Evolutionary conservation across 2,113 vertebrate genomes (phyloP).

Genomic region (Caloenas nicobarica): DNA sequence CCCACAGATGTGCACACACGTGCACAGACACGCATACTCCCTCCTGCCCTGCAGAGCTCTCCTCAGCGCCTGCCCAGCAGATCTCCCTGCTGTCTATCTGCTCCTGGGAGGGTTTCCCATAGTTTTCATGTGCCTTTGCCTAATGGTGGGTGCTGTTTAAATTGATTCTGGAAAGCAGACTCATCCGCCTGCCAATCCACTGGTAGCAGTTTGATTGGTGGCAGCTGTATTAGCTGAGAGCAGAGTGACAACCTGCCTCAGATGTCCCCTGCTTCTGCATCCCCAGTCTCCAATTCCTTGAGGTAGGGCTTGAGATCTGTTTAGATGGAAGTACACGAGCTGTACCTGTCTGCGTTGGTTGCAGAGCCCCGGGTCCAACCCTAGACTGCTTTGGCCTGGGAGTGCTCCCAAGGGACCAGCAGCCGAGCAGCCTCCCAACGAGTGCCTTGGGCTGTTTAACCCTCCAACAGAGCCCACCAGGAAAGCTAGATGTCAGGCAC

Average conservation of each 20-base stretch:
- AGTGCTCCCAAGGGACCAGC: not conserved
- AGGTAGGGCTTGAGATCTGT: not conserved
- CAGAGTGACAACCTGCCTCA: not conserved
- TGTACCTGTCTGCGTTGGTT: not conserved
- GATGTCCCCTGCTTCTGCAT: not conserved
- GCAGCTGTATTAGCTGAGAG: rapidly evolving
- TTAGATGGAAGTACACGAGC: not conserved
- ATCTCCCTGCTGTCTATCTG: not conserved
- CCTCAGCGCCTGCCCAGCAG: not conserved
- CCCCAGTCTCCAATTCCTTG: not conserved
- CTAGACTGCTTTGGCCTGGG: not conserved
- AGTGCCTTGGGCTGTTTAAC: not conserved
- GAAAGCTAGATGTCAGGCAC: not conserved
- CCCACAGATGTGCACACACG: too few relatives aligned
- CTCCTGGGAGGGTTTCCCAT: not conserved
- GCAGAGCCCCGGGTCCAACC: not conserved
- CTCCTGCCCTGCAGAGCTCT: not conserved
- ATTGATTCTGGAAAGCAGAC: not conserved
- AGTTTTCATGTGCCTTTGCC: not conserved
- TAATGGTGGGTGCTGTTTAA: not conserved
- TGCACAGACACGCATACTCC: rapidly evolving
- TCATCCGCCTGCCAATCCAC: not conserved
- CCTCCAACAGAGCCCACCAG: not conserved
- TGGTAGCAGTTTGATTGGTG: not conserved
- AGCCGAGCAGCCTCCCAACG: not conserved